Base-by-base conservation (phyloP, 1,140 invertebrate species). In the Dufourea novaeangliae region DNA sequence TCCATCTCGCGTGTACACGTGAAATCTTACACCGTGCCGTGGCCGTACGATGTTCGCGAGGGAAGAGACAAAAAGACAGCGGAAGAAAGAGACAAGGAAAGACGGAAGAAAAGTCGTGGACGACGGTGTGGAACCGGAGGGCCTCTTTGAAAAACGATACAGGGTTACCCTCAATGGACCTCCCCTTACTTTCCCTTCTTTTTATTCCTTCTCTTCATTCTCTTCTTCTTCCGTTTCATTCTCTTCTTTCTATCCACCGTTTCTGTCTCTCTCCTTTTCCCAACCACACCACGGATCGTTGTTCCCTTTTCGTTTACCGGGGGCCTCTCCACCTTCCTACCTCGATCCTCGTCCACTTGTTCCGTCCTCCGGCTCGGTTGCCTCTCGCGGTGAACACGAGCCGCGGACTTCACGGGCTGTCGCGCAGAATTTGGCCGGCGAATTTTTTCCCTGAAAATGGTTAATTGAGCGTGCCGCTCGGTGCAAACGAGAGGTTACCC, bases 391-490 rank as follows among this genome's bases (percentile, higher is more conserved):
- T 74, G 86, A 91, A 91, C 87, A 91, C 87, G 88, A 90, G 89
- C 88, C 82, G 57, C 68, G 64, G 74, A 82, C 79, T 91, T 92
- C 82, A 92, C 91, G 86, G 87, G 83, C 92, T 90, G 91, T 92
- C 92, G 90, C 91, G 71, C 87, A 87, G 86, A 87, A 92, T 92
- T 90, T 92, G 77, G 83, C 80, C 82, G 83, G 85, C 82, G 80
- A 87, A 91, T 88, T 89, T 91, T 90, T 88, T 91, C 77, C 70
- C 74, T 85, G 81, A 83, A 87, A 87, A 89, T 88, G 88, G 80
- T 88, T 91, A 92, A 92, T 91, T 91, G 91, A 91, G 85, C 88
- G 88, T 86, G 86, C 79, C 62, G n/a, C n/a, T 82, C 70, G 82
- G 76, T 85, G 84, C 84, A 84, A 85, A 86, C 78, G 82, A 83